Conservation (phyloP, 2,113 vertebrate genomes). For the Poecilia latipinna region DNA sequence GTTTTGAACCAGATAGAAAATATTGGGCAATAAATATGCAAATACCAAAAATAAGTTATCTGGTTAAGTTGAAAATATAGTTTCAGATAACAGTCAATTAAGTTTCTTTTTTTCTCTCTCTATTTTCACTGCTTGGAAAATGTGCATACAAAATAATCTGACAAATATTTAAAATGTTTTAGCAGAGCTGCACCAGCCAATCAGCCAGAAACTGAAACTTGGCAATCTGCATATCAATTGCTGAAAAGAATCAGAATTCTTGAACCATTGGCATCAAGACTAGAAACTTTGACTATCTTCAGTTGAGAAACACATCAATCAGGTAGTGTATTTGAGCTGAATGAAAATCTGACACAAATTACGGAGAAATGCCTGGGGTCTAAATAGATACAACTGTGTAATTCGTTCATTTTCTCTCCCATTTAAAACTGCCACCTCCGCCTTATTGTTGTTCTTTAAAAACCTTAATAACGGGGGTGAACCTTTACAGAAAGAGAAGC, state of each 20-base stretch:
- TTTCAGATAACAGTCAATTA: neutral
- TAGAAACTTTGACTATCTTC: neutral
- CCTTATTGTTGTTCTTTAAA: neutral
- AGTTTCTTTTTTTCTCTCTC: neutral
- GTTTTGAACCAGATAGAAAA: neutral
- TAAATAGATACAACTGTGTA: neutral
- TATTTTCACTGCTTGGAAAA: neutral
- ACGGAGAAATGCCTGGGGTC: neutral
- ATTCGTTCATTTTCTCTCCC: neutral
- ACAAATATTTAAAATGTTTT: neutral
- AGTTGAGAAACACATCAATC: no score
- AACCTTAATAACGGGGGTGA: neutral
- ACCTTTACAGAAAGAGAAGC: neutral
- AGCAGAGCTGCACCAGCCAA: neutral
- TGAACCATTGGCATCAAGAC: neutral
- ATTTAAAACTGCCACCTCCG: neutral
- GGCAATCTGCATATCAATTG: neutral
- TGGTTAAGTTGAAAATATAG: neutral
- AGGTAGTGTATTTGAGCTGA: neutral
- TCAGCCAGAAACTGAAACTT: no score
- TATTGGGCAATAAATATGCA: neutral
- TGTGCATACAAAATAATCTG: neutral
- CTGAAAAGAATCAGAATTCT: neutral
- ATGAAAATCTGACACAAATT: neutral
- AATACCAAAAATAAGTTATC: neutral